Evolutionary conservation across 2,113 vertebrate species (phyloP), one percentile per base, ranked within the genome.

Genomic region (Mellivora capensis): DNA sequence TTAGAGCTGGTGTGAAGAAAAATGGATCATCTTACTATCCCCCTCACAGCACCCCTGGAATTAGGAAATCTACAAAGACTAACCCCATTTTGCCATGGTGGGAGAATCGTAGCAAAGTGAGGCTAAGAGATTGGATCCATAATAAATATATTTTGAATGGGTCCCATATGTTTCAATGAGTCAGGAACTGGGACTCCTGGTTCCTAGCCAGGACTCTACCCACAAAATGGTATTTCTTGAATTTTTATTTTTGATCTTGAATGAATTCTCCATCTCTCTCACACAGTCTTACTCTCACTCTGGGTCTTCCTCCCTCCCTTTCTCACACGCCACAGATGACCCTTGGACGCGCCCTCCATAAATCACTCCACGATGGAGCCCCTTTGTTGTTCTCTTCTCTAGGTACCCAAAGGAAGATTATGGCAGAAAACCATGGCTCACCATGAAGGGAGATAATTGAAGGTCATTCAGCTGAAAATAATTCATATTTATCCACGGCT

Each of bases 381-480:
- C 47, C 85, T 97, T 97, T 97, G 95, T 95, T 90, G 37, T 88
- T 90, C 84, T 95, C 44, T 74, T 87, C 42, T 49, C 42, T 80
- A 89, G 90, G 87, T 91, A 96, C 79, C 90, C 72, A 83, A 94
- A 94, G 83, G 89, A 94, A 93, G 89, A 94, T 76, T 74, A 94
- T 76, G 69, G 85, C 96, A 93, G 74, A 92, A 83, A 89, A 94
- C 59, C 44, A 49, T 79, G 69, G 49, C 88, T 94, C 88, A 76
- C n/a, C 77, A 94, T 94, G 94, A 84, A 89, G 88, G 90, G n/a
- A 96, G 94, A 97, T 93, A 96, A 97, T 57, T 86, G 91, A 95
- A 98, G 97, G 95, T 97, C 97, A 97, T 72, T 98, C 97, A 21
- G 77, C 93, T 96, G 97, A 98, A 96, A 98, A 97, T 98, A 93